Evolutionary conservation across 2,797 vertebrate species (phyloP).

Genomic region (Limosa lapponica): DNA sequence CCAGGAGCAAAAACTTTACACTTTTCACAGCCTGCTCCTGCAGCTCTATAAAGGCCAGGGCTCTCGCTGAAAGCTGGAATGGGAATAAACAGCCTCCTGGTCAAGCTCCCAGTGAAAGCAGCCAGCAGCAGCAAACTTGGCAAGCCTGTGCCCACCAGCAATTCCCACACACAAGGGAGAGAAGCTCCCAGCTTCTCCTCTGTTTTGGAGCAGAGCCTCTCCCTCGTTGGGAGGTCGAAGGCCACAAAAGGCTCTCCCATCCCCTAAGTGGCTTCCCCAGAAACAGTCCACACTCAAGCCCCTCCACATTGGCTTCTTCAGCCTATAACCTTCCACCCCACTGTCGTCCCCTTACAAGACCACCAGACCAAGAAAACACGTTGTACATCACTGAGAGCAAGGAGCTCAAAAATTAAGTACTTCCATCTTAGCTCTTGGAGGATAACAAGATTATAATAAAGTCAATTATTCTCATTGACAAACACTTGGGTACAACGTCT

Average conservation of each 20-base stretch:
- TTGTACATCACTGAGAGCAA: neutral
- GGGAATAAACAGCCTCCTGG: constrained; percentile 4
- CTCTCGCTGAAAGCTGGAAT: neutral
- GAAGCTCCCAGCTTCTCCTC: neutral
- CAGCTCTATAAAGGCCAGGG: neutral
- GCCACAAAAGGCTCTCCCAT: neutral
- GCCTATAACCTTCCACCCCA: neutral
- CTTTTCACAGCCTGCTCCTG: neutral
- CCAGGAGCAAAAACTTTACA: rapidly evolving
- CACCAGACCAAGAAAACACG: neutral
- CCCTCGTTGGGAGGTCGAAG: neutral
- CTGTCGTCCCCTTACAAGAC: rapidly evolving
- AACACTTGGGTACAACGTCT: neutral
- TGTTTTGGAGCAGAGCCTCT: neutral
- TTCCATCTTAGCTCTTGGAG: neutral
- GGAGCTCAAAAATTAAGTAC: neutral
- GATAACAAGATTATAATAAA: constrained; percentile 6
- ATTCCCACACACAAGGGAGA: neutral
- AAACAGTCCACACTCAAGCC: neutral
- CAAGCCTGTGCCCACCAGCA: neutral
- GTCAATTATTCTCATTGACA: neutral
- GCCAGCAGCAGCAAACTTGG: constrained; percentile 10
- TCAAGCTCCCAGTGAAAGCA: neutral
- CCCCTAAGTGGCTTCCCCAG: neutral
- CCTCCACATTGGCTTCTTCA: neutral